These are phyloP conservation scores for Penaeus indicus DNA, from an alignment of 1,140 invertebrate species.

Conservation along the genomic window DNA sequence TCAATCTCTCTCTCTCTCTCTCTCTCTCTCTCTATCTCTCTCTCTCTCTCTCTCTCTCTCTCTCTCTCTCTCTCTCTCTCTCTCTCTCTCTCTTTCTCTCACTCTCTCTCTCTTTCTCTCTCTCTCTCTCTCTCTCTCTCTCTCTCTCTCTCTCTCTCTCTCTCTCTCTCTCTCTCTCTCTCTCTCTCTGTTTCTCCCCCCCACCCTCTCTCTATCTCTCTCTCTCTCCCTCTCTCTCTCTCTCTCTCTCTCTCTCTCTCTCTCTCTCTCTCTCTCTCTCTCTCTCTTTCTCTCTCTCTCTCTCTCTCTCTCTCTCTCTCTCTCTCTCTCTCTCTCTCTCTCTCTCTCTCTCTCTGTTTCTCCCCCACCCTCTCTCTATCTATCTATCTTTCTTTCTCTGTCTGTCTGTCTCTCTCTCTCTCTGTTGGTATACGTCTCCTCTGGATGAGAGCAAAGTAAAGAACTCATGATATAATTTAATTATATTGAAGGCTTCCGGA, in stretches of 20 bases:
- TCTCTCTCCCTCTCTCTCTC: no score
- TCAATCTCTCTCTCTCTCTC: constrained; percentile 28
- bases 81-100: constrained; percentile 33
- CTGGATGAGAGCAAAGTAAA: no score
- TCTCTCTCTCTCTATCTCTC: background rate
- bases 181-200: background rate
- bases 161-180: no score
- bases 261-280: constrained; percentile 20
- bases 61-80: constrained; percentile 35
- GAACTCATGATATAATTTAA: no score
- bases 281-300: constrained; percentile 35
- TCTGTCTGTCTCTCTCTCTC: background rate
- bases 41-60: constrained; percentile 6
- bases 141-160: background rate
- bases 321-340: background rate
- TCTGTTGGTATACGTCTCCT: background rate
- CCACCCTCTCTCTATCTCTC: background rate
- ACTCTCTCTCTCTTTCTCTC: constrained; percentile 33
- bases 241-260: background rate
- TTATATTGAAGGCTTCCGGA: no score
- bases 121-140: background rate
- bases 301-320: constrained; percentile 14
- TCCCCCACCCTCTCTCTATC: background rate
- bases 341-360: background rate
- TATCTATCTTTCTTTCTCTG: background rate